A percentile compares a stretch with the other conserved stretches of the same genome.
Evolutionary conservation across 2,888 invertebrate species (phyloP).

Genomic region (Byasa hedistus): DNA sequence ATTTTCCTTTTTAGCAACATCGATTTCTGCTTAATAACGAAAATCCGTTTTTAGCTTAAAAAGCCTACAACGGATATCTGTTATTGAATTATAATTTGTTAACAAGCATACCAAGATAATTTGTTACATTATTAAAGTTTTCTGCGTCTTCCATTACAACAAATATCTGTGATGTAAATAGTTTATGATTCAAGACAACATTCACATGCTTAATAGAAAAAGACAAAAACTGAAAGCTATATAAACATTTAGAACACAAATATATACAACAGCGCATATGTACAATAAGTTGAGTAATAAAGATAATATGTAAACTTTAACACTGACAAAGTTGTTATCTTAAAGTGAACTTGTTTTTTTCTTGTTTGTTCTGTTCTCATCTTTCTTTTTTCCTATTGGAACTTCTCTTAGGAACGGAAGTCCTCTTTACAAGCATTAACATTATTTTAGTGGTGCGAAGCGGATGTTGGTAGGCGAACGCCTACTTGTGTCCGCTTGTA

Average conservation of each 20-base stretch:
- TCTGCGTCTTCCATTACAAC: no score
- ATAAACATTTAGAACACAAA: conserved; percentile 1
- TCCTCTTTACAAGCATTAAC: not conserved
- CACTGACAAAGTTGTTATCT: no score
- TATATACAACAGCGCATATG: not conserved
- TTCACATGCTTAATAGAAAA: not conserved
- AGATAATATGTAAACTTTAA: no score
- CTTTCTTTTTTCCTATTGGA: no score
- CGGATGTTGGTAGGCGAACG: conserved; percentile 28
- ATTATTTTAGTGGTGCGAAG: conserved; percentile 16
- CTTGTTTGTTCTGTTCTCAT: no score
- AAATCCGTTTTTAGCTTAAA: not conserved
- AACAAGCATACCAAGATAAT: no score
- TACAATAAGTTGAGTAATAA: no score
- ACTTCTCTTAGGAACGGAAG: no score
- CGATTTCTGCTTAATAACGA: conserved; percentile 2
- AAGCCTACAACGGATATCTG: no score
- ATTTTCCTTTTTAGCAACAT: conserved; percentile 21
- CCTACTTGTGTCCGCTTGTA: conserved; percentile 25
- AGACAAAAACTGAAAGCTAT: not conserved
- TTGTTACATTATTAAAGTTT: no score
- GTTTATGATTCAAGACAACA: not conserved
- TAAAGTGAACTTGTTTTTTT: no score
- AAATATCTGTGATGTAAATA: not conserved
- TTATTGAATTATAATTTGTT: no score